Evolutionary conservation across 2,113 vertebrate genomes (phyloP).

Genomic region (Sus scrofa): T2T-Sscrofa CM000817.6:125767001-125767500

Average conservation of each 20-base stretch:
- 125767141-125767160: slow-evolving; percentile 91
- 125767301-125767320: slow-evolving; percentile 94
- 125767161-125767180: slow-evolving; percentile 90
- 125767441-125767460: slow-evolving; percentile 77
- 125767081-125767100: slow-evolving; percentile 87
- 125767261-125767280: slow-evolving; percentile 94
- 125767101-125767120: slow-evolving; percentile 88
- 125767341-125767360: slow-evolving; percentile 94
- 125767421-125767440: slow-evolving; percentile 79
- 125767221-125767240: slow-evolving; percentile 94
- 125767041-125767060: slow-evolving; percentile 88
- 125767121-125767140: slow-evolving; percentile 88
- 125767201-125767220: slow-evolving; percentile 91
- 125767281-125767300: slow-evolving; percentile 94
- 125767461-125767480: slow-evolving; percentile 79
- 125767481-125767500: slow-evolving; percentile 86
- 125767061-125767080: slow-evolving; percentile 90
- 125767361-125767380: slow-evolving; percentile 94
- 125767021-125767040: slow-evolving; percentile 79
- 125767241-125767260: slow-evolving; percentile 93
- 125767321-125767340: slow-evolving; percentile 92
- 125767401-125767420: slow-evolving; percentile 88
- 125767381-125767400: slow-evolving; percentile 88
- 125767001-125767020: slow-evolving; percentile 60
- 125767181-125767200: slow-evolving; percentile 93